Base-by-base conservation (phyloP, 2,113 vertebrate genomes). In the Pongo pygmaeus region DNA sequence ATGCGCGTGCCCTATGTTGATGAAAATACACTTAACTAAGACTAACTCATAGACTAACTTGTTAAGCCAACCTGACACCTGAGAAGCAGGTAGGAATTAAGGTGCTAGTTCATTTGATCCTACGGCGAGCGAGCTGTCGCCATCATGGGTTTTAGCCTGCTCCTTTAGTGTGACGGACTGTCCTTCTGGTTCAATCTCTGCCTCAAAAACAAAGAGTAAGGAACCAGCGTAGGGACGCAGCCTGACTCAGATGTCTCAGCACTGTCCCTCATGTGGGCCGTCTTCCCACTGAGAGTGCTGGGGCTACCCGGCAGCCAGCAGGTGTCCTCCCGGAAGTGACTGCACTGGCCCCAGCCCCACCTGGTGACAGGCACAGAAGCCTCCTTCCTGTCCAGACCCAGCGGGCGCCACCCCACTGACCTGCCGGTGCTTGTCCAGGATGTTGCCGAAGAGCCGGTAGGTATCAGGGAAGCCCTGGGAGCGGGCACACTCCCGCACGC, bases 401-500 rank as follows among this genome's bases (percentile, higher is more conserved):
- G 43, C 13, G 4, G 52, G 0, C 14, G 0, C 0, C 0, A 13
- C 6, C 61, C 1, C 1, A 3, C 2, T 0, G 14, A 99, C 99
- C 99, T 99, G 99, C 97, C 99, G 98, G 99, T 99, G 99, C 98
- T 99, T 99, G 98, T 99, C 99, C 84, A 99, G 98, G 96, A 99
- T 96, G 95, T 99, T 99, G 55, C 99, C 99, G 0, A 99, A 99
- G 88, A 99, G 99, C 70, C 99, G 98, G 95, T 99, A 99, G 69
- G 99, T 99, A 96, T 99, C 99, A 0, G 99, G 99, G 98, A 99
- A 99, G 8, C 99, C 99, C 96, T 99, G 99, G 69, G 99, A 99
- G 20, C 99, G 99, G 0, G 99, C 99, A 0, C 99, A 99, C 52
- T 99, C 99, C 96, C 99, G 98, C 64, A 99, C 99, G 0, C 99